Percentiles rank a stretch among this genome's conserved stretches.
Evolutionary conservation across 2,888 invertebrate species (phyloP).

Genomic region (Dioctria linearis): DNA sequence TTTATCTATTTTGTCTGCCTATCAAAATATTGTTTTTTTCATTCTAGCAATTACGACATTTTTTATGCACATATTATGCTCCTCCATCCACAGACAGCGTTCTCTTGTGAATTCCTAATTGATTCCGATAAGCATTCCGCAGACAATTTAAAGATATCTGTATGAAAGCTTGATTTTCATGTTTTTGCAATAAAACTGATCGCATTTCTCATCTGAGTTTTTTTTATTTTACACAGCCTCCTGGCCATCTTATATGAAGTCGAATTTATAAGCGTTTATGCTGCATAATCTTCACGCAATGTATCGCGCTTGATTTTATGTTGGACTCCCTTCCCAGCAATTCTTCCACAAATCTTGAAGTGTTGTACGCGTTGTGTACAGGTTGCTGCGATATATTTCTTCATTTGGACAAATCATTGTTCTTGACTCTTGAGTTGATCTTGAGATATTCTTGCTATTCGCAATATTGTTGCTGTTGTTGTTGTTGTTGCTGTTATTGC

Average conservation of each 20-base stretch:
- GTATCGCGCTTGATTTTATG: not conserved
- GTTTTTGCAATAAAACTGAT: constrained; percentile 46
- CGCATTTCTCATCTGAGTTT: constrained; percentile 43
- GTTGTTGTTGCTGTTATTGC: not conserved
- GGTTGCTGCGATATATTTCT: constrained; percentile 42
- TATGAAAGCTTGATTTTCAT: constrained; percentile 20
- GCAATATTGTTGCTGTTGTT: too few species aligned
- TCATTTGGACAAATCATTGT: constrained; percentile 51
- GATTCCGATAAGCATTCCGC: constrained; percentile 44
- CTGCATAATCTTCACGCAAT: constrained; percentile 47
- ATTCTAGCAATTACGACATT: constrained; percentile 40
- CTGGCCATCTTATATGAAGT: not conserved
- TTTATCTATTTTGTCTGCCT: not conserved
- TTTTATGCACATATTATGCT: constrained; percentile 10
- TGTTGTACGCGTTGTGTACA: not conserved
- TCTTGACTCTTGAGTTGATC: constrained; percentile 27
- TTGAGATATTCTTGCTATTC: constrained; percentile 34
- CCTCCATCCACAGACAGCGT: constrained; percentile 14
- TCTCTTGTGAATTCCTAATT: constrained; percentile 43
- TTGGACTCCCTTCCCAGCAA: not conserved
- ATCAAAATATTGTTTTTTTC: constrained; percentile 31
- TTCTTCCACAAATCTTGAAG: not conserved
- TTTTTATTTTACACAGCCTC: constrained; percentile 1
- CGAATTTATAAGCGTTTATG: constrained; percentile 13
- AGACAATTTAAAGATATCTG: constrained; percentile 32